phyloP scores from a whole-genome alignment of 2,888 invertebrate species.

The Tethea ocularis region DNA sequence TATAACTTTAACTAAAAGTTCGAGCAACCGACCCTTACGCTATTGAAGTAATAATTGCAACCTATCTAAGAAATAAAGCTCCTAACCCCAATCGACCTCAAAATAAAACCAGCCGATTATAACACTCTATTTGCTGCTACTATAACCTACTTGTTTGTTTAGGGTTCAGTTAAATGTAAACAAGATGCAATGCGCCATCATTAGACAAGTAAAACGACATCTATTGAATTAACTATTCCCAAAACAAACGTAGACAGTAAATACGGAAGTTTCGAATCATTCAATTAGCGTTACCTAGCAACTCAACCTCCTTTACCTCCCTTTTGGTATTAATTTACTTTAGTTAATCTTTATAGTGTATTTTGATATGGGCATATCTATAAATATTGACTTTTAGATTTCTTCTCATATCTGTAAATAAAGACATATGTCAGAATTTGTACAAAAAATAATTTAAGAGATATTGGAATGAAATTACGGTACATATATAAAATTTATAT shows the following conservation, averaged over 20 bases:
- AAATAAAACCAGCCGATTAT: background rate
- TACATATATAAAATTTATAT: no score
- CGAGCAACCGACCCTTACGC: no score
- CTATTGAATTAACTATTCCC: slow-evolving; percentile 30
- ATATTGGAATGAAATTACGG: no score
- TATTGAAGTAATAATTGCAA: background rate
- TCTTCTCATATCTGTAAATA: no score
- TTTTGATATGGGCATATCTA: background rate
- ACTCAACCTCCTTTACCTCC: slow-evolving; percentile 19
- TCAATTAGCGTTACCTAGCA: slow-evolving; percentile 48
- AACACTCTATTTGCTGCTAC: background rate
- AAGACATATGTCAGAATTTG: no score
- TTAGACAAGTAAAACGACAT: slow-evolving; percentile 8
- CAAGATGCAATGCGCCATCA: slow-evolving; percentile 4
- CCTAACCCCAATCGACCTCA: background rate
- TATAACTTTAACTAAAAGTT: no score
- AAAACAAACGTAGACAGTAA: slow-evolving; percentile 28
- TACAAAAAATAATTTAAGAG: no score
- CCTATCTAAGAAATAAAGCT: background rate
- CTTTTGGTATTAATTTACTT: slow-evolving; percentile 36
- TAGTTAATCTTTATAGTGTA: slow-evolving; percentile 15
- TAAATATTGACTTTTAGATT: no score
- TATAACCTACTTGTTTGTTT: background rate
- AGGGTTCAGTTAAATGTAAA: background rate
- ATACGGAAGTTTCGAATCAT: slow-evolving; percentile 34